Evolutionary conservation across 1,140 invertebrate genomes (phyloP).

Genomic region (Papilio machaon): DNA sequence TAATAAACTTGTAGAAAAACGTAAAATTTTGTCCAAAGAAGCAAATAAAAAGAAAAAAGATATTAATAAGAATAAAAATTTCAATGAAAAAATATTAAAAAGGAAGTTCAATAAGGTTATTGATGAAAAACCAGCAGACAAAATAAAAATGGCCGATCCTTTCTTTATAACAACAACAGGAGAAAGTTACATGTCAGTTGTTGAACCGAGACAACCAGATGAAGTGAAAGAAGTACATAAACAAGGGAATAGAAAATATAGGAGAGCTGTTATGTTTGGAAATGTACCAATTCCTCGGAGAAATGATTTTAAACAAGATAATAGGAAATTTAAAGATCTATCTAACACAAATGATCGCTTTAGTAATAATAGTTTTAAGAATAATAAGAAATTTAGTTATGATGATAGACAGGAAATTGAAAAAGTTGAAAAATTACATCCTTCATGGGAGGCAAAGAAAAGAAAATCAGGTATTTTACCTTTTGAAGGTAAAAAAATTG

Average conservation of each 20-base stretch:
- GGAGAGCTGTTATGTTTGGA: constrained; percentile 77
- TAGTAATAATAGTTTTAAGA: constrained; percentile 42
- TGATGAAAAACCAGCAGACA: constrained; percentile 49
- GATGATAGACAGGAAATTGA: constrained; percentile 42
- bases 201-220: constrained; percentile 74
- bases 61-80: constrained; percentile 68
- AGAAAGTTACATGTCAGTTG: constrained; percentile 82
- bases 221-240: constrained; percentile 74
- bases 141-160: constrained; percentile 78
- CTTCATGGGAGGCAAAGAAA: constrained; percentile 85
- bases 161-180: constrained; percentile 84
- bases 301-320: constrained; percentile 48
- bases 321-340: constrained; percentile 50
- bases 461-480: constrained; percentile 73
- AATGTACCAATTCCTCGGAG: constrained; percentile 64
- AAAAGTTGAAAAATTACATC: constrained; percentile 80
- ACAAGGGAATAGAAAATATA: constrained; percentile 72
- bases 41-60: constrained; percentile 59
- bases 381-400: constrained; percentile 46
- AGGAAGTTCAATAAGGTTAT: constrained; percentile 70
- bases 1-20: constrained; percentile 42
- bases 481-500: constrained; percentile 79
- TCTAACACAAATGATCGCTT: constrained; percentile 44
- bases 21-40: constrained; percentile 52
- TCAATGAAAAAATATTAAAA: constrained; percentile 67